phyloP scores from a whole-genome alignment of 1,140 invertebrate genomes.

The Nasonia longicornis region DNA sequence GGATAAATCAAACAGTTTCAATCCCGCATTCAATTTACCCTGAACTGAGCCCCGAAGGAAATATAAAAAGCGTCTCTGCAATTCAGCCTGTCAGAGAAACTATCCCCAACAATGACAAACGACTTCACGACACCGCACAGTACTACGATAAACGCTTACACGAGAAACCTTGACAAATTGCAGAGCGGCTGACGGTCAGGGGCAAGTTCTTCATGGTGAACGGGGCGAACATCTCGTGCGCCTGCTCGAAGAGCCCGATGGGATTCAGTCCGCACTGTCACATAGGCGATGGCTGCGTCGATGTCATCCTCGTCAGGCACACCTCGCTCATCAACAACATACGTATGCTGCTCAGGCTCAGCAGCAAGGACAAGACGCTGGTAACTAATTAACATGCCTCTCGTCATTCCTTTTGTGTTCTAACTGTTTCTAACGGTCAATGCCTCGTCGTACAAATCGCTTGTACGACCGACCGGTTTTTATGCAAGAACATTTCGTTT shows the following conservation, averaged over 20 bases:
- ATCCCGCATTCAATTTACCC: no score
- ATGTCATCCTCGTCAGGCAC: conserved; percentile 82
- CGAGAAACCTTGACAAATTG: background rate
- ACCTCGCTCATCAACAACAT: conserved; percentile 82
- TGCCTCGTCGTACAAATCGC: no score
- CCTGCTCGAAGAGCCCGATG: conserved; percentile 79
- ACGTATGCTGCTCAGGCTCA: conserved; percentile 75
- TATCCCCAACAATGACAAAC: no score
- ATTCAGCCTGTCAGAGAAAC: no score
- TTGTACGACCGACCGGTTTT: no score
- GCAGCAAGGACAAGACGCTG: conserved; percentile 72
- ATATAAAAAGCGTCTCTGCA: no score
- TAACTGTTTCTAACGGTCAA: background rate
- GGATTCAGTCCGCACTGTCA: conserved; percentile 86
- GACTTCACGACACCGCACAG: no score
- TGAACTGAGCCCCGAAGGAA: no score
- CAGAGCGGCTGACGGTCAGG: conserved; percentile 75
- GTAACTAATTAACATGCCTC: conserved; percentile 59
- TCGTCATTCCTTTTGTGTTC: background rate
- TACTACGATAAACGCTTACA: no score
- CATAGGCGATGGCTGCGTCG: conserved; percentile 84
- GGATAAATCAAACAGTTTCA: no score
- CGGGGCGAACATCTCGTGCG: conserved; percentile 83
- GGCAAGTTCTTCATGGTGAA: conserved; percentile 85
- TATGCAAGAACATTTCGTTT: no score